Evolutionary conservation across 2,113 vertebrate species (phyloP), one percentile per base, ranked within the genome.

Genomic region (Pseudorectes ferrugineus): DNA sequence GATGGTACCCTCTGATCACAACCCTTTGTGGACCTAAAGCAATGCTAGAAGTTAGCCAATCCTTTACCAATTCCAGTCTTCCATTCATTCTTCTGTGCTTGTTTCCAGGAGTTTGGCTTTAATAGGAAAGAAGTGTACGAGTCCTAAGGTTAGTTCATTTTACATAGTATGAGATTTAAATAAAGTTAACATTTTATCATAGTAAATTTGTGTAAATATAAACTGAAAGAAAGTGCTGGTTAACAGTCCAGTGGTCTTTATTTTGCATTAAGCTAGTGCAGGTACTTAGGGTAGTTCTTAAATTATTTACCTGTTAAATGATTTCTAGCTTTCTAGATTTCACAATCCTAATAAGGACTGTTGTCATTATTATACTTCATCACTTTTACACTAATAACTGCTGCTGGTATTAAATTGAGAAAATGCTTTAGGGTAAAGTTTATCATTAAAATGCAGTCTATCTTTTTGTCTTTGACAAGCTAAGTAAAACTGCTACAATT

Each of bases 91-190:
- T 94, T 95, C 58, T 80, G 82, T 94, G 78, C 85, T 96, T 93
- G 67, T 88, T 94, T 96, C 26, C 58, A 93, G 90, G 90, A 62
- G 42, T 94, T 95, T 88, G 80, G 22, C 92, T 94, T 94, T 95
- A 90, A 70, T 96, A 94, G 78, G 42, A 76, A 73, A 51, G 87
- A 91, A 78, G 29, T 89, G 35, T 95, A 38, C 3, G 1, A 95
- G 74, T 82, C 59, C n/a, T 57, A 85, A 88, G 70, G 84, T 94
- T 92, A 91, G 78, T 85, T 95, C 46, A 55, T 16, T 94, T 95
- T 76, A 72, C 11, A n/a, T 26, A 55, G 75, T 82, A 68, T 83
- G 74, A 79, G 74, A 79, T 85, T 46, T 40, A 46, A 49, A 45
- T 54, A 14, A 73, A 72, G 24, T 57, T 93, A 74, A 74, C 1